These are phyloP conservation scores for Platycheirus albimanus DNA, from an alignment of 2,888 invertebrate species.

Conservation along the genomic window DNA sequence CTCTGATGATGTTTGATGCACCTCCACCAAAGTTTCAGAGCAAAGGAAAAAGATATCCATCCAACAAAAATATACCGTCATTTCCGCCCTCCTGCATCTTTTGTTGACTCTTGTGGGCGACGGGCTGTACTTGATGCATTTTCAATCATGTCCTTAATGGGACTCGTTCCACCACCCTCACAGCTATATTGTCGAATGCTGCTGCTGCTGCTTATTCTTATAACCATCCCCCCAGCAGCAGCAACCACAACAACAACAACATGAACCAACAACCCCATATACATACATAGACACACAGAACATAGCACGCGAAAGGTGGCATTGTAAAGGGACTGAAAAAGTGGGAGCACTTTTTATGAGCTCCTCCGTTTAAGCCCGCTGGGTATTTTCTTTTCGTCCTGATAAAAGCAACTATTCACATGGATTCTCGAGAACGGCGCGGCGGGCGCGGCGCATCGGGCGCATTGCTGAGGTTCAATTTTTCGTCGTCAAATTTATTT, in stretches of 20 bases:
- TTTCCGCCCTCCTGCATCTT: conserved; percentile 50
- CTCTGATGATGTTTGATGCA: neutral
- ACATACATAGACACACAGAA: too few species aligned
- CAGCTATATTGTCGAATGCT: conserved; percentile 2
- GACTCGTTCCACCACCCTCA: conserved; percentile 11
- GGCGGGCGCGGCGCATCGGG: too few species aligned
- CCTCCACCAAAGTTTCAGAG: neutral
- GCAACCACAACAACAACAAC: too few species aligned
- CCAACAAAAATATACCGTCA: conserved; percentile 48
- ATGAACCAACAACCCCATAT: neutral
- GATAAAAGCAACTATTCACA: conserved; percentile 64
- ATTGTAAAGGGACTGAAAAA: conserved; percentile 41
- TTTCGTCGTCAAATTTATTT: conserved; percentile 50
- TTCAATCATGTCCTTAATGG: conserved; percentile 64
- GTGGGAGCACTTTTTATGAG: conserved; percentile 48
- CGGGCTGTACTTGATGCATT: conserved; percentile 61
- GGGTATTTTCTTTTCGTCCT: conserved; percentile 59
- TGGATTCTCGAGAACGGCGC: conserved; percentile 30
- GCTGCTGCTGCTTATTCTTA: conserved; percentile 2
- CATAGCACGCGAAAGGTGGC: conserved; percentile 4
- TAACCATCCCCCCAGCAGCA: too few species aligned
- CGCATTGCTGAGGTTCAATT: conserved; percentile 65
- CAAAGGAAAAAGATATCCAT: conserved; percentile 20
- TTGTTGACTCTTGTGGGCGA: conserved; percentile 41
- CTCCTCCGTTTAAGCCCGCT: conserved; percentile 36